Evolutionary conservation across 1,140 invertebrate species (phyloP).

Genomic region (Nebria ingens): DNA sequence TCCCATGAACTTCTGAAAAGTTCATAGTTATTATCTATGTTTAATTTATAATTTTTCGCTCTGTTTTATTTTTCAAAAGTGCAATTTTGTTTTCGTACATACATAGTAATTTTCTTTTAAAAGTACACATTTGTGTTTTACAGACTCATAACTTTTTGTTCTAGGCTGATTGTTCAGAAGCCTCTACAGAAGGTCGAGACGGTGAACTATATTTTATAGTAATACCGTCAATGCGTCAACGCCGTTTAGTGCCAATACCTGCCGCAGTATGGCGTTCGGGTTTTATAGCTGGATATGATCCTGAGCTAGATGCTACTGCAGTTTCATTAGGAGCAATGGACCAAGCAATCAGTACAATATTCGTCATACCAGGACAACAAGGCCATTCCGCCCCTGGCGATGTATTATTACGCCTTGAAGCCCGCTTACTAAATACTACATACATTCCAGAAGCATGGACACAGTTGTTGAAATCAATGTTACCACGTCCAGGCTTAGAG

Average conservation of each 20-base stretch:
- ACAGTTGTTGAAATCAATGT: constrained; percentile 55
- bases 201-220: constrained; percentile 79
- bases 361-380: constrained; percentile 54
- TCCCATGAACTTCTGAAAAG: no score
- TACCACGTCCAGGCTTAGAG: constrained; percentile 62
- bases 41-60: no score
- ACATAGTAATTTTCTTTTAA: no score
- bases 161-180: constrained; percentile 64
- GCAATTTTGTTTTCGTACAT: no score
- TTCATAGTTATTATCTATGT: no score
- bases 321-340: constrained; percentile 59
- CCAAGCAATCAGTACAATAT: constrained; percentile 61
- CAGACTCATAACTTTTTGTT: no score
- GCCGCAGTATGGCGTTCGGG: constrained; percentile 64
- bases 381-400: constrained; percentile 53
- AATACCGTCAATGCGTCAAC: constrained; percentile 60
- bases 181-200: constrained; percentile 59
- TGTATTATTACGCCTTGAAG: constrained; percentile 59
- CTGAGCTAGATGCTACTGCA: constrained; percentile 67
- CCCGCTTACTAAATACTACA: constrained; percentile 50
- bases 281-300: constrained; percentile 72
- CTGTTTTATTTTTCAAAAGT: no score
- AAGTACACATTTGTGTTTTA: no score
- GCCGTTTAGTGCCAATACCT: constrained; percentile 68
- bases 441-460: constrained; percentile 61